Evolutionary conservation across 2,888 invertebrate species (phyloP), one percentile per base, ranked within the genome.

Genomic region (Digitonthophagus gazella): DNA sequence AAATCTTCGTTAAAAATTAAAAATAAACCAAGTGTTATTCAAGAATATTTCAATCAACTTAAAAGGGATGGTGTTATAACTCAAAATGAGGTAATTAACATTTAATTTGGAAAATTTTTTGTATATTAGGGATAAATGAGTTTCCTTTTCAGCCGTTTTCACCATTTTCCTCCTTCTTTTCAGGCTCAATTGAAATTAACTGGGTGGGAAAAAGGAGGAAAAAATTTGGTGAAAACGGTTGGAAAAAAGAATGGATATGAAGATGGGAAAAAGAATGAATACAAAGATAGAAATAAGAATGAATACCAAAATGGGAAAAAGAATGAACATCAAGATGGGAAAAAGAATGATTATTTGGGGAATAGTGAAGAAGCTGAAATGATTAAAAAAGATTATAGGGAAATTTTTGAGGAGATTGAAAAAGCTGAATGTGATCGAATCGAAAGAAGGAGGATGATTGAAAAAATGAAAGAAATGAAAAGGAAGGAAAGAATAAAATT

Each of bases 11-110:
- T 44, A 81, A 91, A 91, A 80, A 95, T 97, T 75, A 86, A 86
- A 69, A 84, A 86, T 57, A 89, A 89, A 79, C 81, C 82, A 78
- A 86, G 86, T 18, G 61, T 71, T 16, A 15, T 64, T 11, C 20
- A 71, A 0, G 61, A 64, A 58, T 72, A 96, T 83, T 87, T 88
- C 0, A 88, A 91, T 0, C 88, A 89, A 76, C 84, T 96, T 66
- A 86, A 92, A 72, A 86, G 86, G 0, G 92, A 92, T 75, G 93
- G 92, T 3, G 85, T 90, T 8, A 89, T 92, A 15, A 90, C 88
- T 2, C 89, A 90, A 22, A 86, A 86, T 3, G 92, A 92, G 76
- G 88, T 90, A 58, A 90, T 54, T 64, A 14, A 14, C 14, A 14
- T 65, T 22, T 64, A 58, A 11, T 15, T 44, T 16, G 15, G 6